Conservation (phyloP, 30 jellyfish, hydroid and myxozoan species). For the Phacellophora camtschatica region DNA sequence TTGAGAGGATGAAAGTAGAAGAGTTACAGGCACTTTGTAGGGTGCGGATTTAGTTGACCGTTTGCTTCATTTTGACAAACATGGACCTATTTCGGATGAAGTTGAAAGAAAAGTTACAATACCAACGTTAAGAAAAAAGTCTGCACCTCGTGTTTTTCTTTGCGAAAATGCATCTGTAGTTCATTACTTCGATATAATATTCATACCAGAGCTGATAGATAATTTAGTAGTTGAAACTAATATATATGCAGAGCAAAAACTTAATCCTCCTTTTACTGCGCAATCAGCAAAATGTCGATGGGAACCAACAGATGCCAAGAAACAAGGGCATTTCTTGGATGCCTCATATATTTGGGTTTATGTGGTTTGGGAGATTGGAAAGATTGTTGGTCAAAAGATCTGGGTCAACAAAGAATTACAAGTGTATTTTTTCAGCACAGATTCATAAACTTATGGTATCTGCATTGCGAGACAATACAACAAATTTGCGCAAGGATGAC, state of each 20-base stretch:
- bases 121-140: background rate
- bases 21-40: no score
- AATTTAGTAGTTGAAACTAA: background rate
- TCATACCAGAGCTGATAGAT: background rate
- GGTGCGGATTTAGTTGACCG: no score
- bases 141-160: background rate
- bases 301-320: background rate
- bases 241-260: background rate
- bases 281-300: background rate
- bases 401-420: background rate
- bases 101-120: no score
- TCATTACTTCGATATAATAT: background rate
- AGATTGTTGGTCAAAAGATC: slow-evolving; percentile 2
- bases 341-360: background rate
- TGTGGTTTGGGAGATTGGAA: background rate
- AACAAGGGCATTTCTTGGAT: background rate
- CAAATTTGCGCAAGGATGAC: background rate
- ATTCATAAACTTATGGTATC: background rate
- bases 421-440: background rate
- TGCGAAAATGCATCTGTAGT: background rate
- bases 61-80: no score
- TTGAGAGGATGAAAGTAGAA: no score
- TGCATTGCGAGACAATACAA: background rate
- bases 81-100: no score
- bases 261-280: background rate